These are phyloP conservation scores for Antedon bifida DNA, from an alignment of 35 echinoderm and acorn worm genomes.

Conservation along the genomic window DNA sequence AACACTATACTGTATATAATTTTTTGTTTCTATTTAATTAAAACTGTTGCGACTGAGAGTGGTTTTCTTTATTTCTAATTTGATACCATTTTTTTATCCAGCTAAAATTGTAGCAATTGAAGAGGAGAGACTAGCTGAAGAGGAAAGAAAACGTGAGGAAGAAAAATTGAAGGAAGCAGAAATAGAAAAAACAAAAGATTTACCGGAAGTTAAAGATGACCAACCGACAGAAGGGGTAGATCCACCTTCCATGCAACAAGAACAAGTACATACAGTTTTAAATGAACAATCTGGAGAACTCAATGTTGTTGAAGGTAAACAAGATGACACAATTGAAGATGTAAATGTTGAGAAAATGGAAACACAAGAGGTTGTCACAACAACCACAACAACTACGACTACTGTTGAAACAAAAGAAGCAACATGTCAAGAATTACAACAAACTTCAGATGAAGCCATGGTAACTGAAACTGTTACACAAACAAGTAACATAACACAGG, in stretches of 20 bases:
- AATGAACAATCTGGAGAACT: background rate
- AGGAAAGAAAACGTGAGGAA: constrained; percentile 21
- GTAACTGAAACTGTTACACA: background rate
- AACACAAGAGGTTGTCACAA: background rate
- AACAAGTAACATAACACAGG: background rate
- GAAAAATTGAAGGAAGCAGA: constrained; percentile 19
- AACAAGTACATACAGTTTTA: background rate
- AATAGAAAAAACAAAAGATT: constrained; percentile 14
- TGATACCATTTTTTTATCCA: background rate
- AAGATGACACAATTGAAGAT: background rate
- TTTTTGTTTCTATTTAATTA: too few species aligned
- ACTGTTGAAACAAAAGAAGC: background rate
- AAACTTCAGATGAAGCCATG: background rate
- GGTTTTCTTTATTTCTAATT: too few species aligned
- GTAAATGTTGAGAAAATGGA: background rate
- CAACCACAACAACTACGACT: background rate
- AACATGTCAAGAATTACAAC: background rate
- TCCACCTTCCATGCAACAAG: background rate
- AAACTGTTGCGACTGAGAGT: too few species aligned
- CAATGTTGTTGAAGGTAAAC: background rate
- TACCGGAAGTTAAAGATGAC: background rate
- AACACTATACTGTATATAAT: too few species aligned
- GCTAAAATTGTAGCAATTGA: constrained; percentile 30
- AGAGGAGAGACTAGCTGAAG: constrained; percentile 23
- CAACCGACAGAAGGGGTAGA: background rate